Conservation (phyloP, 2,113 vertebrate species). For the Galemys pyrenaicus region DNA sequence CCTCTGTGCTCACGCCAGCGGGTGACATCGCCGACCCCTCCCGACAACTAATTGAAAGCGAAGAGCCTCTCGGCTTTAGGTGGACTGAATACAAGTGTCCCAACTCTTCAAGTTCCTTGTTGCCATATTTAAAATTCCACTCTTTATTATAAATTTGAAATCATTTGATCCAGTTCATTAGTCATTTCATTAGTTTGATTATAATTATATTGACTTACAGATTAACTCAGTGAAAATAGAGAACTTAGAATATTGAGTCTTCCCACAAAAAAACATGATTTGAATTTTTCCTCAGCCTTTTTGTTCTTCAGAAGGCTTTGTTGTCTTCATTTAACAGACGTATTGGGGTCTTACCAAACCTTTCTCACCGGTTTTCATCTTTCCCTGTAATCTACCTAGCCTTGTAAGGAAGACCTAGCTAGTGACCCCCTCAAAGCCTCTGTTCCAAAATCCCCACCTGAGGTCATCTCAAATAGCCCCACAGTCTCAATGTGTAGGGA, state of each 20-base stretch:
- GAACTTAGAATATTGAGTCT: not conserved
- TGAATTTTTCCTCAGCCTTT: not conserved
- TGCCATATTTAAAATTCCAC: slow-evolving; percentile 20
- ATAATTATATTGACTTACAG: not conserved
- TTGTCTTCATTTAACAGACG: not conserved
- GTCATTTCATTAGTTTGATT: not conserved
- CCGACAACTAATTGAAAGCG: not conserved
- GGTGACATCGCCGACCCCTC: not conserved
- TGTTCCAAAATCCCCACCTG: not conserved
- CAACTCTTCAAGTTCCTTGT: not conserved
- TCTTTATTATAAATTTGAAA: not conserved
- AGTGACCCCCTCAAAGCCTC: not conserved
- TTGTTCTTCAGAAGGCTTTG: not conserved
- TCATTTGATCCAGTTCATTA: slow-evolving; percentile 2
- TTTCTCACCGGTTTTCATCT: not conserved
- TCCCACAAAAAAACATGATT: not conserved
- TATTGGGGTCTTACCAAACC: not conserved
- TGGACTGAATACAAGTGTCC: not conserved
- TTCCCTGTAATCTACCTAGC: not conserved
- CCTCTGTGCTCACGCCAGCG: not conserved
- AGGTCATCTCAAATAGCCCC: not conserved
- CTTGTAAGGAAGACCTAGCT: not conserved
- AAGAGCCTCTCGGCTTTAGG: not conserved
- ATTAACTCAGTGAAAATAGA: not conserved
- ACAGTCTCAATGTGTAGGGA: not conserved